Evolutionary conservation across 2,797 vertebrate species (phyloP).

Genomic region (Sylvia borin): DNA sequence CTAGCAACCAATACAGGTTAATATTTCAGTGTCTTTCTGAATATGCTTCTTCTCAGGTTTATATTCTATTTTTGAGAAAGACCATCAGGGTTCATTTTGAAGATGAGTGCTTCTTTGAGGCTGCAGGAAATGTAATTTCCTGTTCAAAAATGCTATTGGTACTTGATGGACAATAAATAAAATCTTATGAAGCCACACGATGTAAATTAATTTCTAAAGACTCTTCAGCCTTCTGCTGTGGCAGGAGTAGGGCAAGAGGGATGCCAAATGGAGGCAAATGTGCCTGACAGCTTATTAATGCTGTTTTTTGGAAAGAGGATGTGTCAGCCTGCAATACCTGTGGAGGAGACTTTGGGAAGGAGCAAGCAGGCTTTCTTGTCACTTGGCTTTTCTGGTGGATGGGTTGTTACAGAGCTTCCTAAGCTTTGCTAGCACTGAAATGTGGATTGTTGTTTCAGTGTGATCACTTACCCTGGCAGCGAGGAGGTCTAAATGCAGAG

Average conservation of each 20-base stretch:
- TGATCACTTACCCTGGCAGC: not conserved
- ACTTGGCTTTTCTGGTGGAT: not conserved
- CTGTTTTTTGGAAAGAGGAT: not conserved
- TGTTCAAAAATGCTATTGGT: not conserved
- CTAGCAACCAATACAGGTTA: not conserved
- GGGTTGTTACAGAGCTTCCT: not conserved
- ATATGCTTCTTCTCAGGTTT: not conserved
- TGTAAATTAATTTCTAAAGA: not conserved
- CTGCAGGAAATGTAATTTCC: not conserved
- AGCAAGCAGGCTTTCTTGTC: not conserved
- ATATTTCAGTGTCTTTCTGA: not conserved
- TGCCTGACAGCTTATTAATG: not conserved
- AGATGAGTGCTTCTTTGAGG: not conserved
- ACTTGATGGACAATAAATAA: not conserved
- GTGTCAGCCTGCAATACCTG: not conserved
- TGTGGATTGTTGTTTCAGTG: fast-evolving
- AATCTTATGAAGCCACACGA: not conserved
- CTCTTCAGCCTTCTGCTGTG: not conserved
- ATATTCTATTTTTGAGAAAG: not conserved
- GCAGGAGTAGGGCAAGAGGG: not conserved
- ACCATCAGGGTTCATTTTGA: not conserved
- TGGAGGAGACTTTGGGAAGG: not conserved
- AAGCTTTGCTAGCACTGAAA: not conserved
- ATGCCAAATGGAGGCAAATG: not conserved
- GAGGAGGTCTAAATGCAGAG: not conserved